Evolutionary conservation across 2,113 vertebrate genomes (phyloP).

Genomic region (Haemorhous mexicanus): DNA sequence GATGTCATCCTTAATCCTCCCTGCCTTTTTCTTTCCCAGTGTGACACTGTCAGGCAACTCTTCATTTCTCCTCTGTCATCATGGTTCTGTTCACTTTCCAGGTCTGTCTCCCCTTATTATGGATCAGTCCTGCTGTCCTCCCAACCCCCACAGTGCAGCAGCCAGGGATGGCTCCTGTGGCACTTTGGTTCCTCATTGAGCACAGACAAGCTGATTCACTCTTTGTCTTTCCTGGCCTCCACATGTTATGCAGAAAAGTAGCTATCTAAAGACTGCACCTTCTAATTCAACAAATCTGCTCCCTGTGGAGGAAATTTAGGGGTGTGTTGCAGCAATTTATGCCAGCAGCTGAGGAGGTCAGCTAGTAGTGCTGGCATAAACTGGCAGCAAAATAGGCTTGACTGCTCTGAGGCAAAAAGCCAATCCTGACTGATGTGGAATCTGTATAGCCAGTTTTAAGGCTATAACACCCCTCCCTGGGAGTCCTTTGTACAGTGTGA

Average conservation of each 20-base stretch:
- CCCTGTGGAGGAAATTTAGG: constrained; percentile 2
- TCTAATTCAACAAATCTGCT: constrained; percentile 11
- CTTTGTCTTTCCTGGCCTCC: not conserved
- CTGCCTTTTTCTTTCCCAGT: not conserved
- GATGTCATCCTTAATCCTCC: not conserved
- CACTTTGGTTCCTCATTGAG: not conserved
- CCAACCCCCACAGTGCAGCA: not conserved
- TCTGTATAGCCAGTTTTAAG: not conserved
- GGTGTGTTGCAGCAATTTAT: not conserved
- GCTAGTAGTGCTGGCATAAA: not conserved
- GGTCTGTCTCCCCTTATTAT: not conserved
- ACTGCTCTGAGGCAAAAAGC: not conserved
- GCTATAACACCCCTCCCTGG: not conserved
- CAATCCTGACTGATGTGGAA: not conserved
- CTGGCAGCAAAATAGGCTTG: not conserved
- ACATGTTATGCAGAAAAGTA: not conserved
- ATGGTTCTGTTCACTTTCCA: not conserved
- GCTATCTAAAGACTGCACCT: not conserved
- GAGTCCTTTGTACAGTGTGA: not conserved
- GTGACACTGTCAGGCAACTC: not conserved
- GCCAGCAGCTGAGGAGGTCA: not conserved
- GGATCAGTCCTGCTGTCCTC: not conserved
- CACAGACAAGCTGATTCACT: not conserved
- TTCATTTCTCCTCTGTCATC: not conserved
- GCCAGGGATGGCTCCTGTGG: not conserved